phyloP scores from a whole-genome alignment of 2,113 vertebrate species.

The Scartelaos histophorus region DNA sequence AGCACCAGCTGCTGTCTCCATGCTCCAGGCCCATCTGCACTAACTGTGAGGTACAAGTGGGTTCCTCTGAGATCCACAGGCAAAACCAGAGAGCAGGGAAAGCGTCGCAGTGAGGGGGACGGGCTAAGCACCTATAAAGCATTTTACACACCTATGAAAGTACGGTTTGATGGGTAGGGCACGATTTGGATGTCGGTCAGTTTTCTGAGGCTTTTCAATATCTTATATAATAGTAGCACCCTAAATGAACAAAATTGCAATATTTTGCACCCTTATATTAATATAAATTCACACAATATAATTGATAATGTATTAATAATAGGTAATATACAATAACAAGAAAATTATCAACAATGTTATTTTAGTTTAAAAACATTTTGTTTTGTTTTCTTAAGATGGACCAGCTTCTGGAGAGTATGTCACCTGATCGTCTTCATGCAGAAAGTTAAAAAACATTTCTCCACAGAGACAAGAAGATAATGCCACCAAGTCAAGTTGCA shows the following conservation, averaged over 20 bases:
- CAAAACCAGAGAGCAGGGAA: slow-evolving; percentile 36
- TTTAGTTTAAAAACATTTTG: neutral
- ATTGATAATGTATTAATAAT: no score
- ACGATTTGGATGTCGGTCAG: neutral
- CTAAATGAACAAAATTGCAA: no score
- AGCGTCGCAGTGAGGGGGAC: slow-evolving; percentile 21
- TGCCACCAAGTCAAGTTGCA: no score
- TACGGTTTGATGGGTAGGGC: neutral
- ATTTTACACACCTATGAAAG: neutral
- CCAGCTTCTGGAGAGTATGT: no score
- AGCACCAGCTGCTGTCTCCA: slow-evolving; percentile 68
- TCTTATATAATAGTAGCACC: no score
- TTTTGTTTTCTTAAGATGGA: neutral
- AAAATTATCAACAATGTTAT: neutral
- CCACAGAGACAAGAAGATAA: no score
- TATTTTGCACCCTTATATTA: no score
- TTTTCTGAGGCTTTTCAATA: neutral
- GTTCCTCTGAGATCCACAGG: slow-evolving; percentile 51
- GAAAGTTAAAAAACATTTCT: neutral
- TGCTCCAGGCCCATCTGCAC: slow-evolving; percentile 67
- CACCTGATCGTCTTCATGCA: no score
- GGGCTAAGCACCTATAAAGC: neutral
- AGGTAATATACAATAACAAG: no score
- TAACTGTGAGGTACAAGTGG: slow-evolving; percentile 60
- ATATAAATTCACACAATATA: no score